phyloP scores from a whole-genome alignment of 64 coral and sea anemone species.

The Actinia tenebrosa region DNA sequence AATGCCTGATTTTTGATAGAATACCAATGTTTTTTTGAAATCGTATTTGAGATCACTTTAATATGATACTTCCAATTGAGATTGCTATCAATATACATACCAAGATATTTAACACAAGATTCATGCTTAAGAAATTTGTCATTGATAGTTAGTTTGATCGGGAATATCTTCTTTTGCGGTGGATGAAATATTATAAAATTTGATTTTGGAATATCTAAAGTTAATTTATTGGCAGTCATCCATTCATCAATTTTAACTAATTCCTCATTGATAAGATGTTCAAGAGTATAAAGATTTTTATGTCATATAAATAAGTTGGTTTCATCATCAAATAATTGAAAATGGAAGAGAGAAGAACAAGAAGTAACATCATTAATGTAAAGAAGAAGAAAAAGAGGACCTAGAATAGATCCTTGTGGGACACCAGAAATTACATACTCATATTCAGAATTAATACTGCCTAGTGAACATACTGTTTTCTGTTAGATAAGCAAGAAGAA shows the following conservation, averaged over 20 bases:
- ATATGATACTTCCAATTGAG: not conserved
- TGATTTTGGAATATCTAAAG: not conserved
- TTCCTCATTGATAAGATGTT: not conserved
- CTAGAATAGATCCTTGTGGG: conserved; percentile 4
- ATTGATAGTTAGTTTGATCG: not conserved
- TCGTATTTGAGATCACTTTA: not conserved
- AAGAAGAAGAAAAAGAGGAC: not conserved
- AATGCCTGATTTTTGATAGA: not conserved
- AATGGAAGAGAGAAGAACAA: not conserved
- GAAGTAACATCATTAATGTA: conserved; percentile 2
- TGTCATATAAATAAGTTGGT: not conserved
- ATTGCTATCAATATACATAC: not conserved
- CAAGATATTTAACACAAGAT: not conserved
- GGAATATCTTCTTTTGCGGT: not conserved
- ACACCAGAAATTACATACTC: not conserved
- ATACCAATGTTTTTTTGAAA: not conserved
- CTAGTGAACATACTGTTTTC: not conserved
- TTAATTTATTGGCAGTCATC: not conserved
- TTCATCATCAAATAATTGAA: not conserved
- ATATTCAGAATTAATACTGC: too few species aligned
- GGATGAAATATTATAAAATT: not conserved
- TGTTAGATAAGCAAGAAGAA: not conserved
- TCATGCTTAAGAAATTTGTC: too few species aligned
- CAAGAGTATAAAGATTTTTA: not conserved
- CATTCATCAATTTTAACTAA: not conserved